These are phyloP conservation scores for Nothocercus julius DNA, from an alignment of 2,113 vertebrate genomes.

Conservation along the genomic window DNA sequence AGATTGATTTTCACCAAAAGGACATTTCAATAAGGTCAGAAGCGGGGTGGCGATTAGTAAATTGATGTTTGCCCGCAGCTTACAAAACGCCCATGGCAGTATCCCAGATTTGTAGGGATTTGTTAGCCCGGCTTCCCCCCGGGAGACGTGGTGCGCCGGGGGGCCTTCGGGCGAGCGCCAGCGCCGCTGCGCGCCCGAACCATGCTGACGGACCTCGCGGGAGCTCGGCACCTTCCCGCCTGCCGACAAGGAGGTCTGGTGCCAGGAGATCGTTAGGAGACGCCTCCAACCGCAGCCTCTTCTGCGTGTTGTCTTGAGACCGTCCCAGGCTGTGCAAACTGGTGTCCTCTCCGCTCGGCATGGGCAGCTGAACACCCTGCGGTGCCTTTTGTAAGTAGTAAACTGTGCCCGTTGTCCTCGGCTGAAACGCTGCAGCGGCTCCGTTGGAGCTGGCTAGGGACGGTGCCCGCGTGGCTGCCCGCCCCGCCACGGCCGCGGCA, in stretches of 20 bases:
- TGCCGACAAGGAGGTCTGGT: neutral
- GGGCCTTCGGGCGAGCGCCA: neutral
- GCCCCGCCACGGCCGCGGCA: accelerated
- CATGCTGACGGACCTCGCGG: neutral
- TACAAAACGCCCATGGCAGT: conserved; percentile 9
- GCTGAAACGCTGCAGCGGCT: neutral
- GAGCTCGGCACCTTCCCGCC: neutral
- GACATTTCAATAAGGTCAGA: conserved; percentile 51
- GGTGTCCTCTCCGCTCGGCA: neutral
- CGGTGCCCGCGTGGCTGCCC: accelerated
- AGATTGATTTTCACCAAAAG: conserved; percentile 60
- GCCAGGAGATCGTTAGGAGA: neutral
- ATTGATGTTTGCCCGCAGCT: conserved; percentile 51
- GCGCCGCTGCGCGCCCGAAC: neutral
- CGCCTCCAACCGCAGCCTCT: neutral
- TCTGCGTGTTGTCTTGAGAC: neutral
- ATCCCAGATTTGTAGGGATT: neutral
- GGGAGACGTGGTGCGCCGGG: neutral
- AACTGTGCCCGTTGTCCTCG: neutral
- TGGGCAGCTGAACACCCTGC: neutral
- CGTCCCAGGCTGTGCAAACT: neutral
- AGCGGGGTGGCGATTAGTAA: neutral
- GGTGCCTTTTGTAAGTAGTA: neutral
- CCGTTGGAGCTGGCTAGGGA: neutral
- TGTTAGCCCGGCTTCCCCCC: neutral